Evolutionary conservation across 2,113 vertebrate species (phyloP), one percentile per base, ranked within the genome.

Genomic region (Proterorhinus semilunaris): DNA sequence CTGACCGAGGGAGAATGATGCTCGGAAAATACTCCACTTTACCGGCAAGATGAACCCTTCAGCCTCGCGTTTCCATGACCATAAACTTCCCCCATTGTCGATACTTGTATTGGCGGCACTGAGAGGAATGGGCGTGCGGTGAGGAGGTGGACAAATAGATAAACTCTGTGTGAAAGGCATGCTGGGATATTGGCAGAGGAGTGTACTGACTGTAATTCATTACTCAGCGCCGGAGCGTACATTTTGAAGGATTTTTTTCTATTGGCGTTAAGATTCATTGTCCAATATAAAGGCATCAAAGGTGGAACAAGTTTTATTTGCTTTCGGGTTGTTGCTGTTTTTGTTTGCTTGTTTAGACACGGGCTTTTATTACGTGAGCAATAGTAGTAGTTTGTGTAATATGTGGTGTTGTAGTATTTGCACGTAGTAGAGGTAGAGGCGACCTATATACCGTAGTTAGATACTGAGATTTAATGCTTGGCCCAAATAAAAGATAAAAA

Each of bases 1-100:
- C 47, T 36, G 46, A 67, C 59, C 51, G 21, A 70, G 8, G 58
- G 51, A 12, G 4, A 49, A 8, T 66, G 16, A 49, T 15, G 59
- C 49, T 67, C 21, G 65, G 16, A 63, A 62, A 76, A 74, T 74
- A 17, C 70, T 74, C 68, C 50, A 58, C 66, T 74, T 61, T 21
- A 63, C 12, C 6, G 15, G 64, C 55, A 42, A 51, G 49, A 17
- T 48, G 16, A 68, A 64, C 51, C 50, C 15, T 48, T 12, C 58
- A 27, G 9, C 46, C 67, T 17, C 9, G 7, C 17, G 46, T 47
- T 45, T 15, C 49, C 53, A 8, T 43, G 42, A 13, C 48, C 45
- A 65, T 66, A 68, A 66, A 72, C 44, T 68, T 17, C 58, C 9
- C 48, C 21, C 7, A 51, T 62, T 59, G 68, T 72, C 72, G 43